Evolutionary conservation across 2,888 invertebrate species (phyloP).

Genomic region (Epinotia demarniana): DNA sequence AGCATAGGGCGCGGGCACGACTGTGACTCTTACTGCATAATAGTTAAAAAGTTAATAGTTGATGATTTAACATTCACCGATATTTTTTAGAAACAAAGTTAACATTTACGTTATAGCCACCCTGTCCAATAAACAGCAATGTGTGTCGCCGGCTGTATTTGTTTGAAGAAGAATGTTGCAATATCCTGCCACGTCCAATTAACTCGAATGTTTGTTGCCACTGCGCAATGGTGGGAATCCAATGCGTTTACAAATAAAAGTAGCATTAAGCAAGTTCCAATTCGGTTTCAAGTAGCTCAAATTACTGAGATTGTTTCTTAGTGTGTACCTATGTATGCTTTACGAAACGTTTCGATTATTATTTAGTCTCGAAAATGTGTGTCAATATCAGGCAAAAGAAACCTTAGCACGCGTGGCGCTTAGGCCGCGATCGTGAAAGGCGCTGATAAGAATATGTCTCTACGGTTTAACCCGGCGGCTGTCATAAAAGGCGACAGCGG

Average conservation of each 20-base stretch:
- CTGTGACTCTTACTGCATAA: too few relatives aligned
- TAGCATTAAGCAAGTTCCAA: constrained; percentile 2
- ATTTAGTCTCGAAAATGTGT: not conserved
- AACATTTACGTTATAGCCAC: constrained; percentile 10
- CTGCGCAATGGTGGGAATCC: constrained; percentile 29
- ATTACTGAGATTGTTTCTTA: not conserved
- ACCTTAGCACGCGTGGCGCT: not conserved
- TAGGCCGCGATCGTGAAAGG: too few relatives aligned
- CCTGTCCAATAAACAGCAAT: constrained; percentile 40
- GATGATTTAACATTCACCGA: too few relatives aligned
- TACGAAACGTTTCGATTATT: too few relatives aligned
- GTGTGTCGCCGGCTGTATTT: constrained; percentile 40
- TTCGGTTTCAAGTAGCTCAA: constrained; percentile 4
- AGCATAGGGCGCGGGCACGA: too few relatives aligned
- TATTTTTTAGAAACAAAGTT: not conserved
- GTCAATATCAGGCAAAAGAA: not conserved
- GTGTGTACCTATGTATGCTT: not conserved
- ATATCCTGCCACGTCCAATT: constrained; percentile 49
- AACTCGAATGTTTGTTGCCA: constrained; percentile 40
- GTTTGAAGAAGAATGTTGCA: constrained; percentile 48
- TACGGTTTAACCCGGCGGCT: too few relatives aligned
- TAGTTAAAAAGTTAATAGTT: too few relatives aligned
- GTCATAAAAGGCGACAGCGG: too few relatives aligned
- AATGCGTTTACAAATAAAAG: constrained; percentile 38
- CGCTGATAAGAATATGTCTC: too few relatives aligned